Percentiles rank a stretch among this genome's conserved stretches.
Conservation (phyloP, 2,888 invertebrate genomes). For the Phania funesta region DNA sequence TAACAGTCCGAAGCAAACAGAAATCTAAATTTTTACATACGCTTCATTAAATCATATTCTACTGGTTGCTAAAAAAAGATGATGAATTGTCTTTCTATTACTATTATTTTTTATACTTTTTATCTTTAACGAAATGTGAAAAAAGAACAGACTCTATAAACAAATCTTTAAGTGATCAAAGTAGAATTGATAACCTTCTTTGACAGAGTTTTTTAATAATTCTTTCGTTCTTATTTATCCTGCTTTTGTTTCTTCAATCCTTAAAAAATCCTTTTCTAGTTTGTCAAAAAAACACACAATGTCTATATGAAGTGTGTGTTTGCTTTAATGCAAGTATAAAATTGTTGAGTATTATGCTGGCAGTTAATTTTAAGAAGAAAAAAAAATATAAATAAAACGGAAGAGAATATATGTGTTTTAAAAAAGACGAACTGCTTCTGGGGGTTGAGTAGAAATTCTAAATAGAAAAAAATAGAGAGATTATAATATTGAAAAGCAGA, state of each 20-base stretch:
- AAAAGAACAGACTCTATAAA: slow-evolving; percentile 14
- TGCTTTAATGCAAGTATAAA: neutral
- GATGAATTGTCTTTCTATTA: neutral
- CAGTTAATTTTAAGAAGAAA: slow-evolving; percentile 48
- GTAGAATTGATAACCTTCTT: slow-evolving; percentile 49
- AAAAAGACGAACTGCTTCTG: neutral
- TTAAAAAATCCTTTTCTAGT: neutral
- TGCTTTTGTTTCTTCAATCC: slow-evolving; percentile 13
- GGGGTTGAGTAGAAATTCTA: neutral
- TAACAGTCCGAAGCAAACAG: slow-evolving; percentile 2
- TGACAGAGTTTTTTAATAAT: neutral
- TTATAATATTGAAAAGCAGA: neutral
- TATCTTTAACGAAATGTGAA: neutral
- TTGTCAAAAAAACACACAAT: slow-evolving; percentile 10
- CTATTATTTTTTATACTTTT: neutral
- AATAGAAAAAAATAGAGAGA: neutral
- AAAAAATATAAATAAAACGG: neutral
- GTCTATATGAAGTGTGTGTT: slow-evolving; percentile 21
- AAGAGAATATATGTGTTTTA: neutral
- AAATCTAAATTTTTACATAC: neutral
- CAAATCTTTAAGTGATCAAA: slow-evolving; percentile 55
- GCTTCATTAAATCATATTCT: slow-evolving; percentile 51
- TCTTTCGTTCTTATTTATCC: neutral
- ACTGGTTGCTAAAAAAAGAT: slow-evolving; percentile 22
- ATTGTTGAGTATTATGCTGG: slow-evolving; percentile 59